Base-by-base conservation (phyloP, 2,888 invertebrate species). In the Platynereis dumerilii region DNA sequence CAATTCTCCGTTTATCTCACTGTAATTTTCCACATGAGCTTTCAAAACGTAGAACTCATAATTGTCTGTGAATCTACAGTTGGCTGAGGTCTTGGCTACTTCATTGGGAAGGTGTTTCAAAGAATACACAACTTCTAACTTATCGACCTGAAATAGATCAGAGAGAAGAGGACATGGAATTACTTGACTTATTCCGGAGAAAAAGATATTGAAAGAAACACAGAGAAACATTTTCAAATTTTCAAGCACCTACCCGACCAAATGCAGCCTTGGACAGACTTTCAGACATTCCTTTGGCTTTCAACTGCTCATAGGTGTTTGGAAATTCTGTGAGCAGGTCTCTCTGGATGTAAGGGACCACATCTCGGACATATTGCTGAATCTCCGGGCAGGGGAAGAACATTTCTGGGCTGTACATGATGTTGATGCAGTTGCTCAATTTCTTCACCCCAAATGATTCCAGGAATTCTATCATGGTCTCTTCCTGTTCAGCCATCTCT, bases 341-440 rank as follows among this genome's bases (percentile, higher is more conserved):
- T 22, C 65, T 65, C 70, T 82, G 82, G 29, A 81, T 66, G 29
- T 67, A 67, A n/a, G 79, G 78, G 20, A 78, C 69, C 12, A 76
- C 70, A 1, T 68, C 29, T 45, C 73, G 71, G 60, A 80, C 68
- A 66, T 80, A 80, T 15, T 27, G 44, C 73, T 78, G 76, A 3
- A 80, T 67, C 12, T 69, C 45, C 1, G 70, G 72, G 69, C 78
- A 80, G 0, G 75, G 78, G 45, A 69, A 56, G 29, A 74, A 76
- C 66, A 74, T 65, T 34, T 75, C 75, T 0, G 78, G 75, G 3
- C 73, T 69, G 12, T 71, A 71, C 27, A 70, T 65, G 2, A 66
- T 67, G 17, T 66, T 61, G 0, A 79, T 69, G 52, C 75, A 70
- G 10, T 76, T 74, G 60, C 74, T 78, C 28, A 82, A 58, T 5